Conservation (phyloP, 2,888 invertebrate genomes). For the Sialis fuliginosa region DNA sequence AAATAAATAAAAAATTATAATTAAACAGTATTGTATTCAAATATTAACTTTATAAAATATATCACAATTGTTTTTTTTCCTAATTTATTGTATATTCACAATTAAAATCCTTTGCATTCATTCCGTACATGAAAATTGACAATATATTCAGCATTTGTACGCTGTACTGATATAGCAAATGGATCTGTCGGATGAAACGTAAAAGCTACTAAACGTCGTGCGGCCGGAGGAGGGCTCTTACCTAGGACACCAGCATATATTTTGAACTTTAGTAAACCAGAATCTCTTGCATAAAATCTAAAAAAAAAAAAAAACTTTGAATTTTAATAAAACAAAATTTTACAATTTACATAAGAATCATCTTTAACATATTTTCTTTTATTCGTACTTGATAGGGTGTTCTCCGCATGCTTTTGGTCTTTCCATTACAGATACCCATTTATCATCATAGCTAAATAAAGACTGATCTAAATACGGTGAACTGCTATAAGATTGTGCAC, state of each 20-base stretch:
- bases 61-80: no score
- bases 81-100: no score
- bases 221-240: constrained; percentile 44
- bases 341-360: neutral
- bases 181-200: constrained; percentile 95
- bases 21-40: no score
- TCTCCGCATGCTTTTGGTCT: constrained; percentile 85
- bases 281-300: constrained; percentile 74
- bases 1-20: no score
- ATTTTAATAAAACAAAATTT: neutral
- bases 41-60: no score
- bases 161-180: constrained; percentile 86
- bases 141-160: constrained; percentile 82
- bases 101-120: constrained; percentile 2
- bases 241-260: constrained; percentile 48
- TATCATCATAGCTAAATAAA: constrained; percentile 88
- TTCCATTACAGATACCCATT: constrained; percentile 90
- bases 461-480: constrained; percentile 87
- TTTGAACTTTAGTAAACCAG: constrained; percentile 52
- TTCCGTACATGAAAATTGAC: constrained; percentile 88
- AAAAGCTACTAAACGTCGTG: constrained; percentile 76
- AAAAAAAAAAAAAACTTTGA: constrained; percentile 10
- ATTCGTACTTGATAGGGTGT: constrained; percentile 69
- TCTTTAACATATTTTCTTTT: neutral
- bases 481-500: constrained; percentile 83